These are phyloP conservation scores for Molossus molossus DNA, from an alignment of 2,797 vertebrate species.

Conservation along the genomic window DNA sequence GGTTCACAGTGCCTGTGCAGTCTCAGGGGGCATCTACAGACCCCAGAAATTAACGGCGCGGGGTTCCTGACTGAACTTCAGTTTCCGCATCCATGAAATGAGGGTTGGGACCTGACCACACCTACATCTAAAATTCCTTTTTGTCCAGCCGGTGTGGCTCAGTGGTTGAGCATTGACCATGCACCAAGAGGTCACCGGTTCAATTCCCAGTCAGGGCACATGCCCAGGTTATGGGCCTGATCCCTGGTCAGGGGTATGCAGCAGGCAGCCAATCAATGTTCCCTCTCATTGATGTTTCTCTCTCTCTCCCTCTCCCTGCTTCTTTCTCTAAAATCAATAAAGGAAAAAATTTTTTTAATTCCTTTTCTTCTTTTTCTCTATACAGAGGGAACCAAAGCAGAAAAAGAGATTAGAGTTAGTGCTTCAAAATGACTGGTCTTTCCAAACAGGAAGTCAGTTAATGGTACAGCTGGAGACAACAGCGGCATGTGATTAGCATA, in stretches of 20 bases:
- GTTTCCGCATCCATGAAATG: neutral
- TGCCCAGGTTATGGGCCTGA: too few species aligned
- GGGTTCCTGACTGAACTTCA: neutral
- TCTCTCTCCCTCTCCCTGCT: too few species aligned
- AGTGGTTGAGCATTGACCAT: too few species aligned
- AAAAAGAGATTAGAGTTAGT: neutral
- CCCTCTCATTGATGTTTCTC: too few species aligned
- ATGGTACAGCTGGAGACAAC: neutral
- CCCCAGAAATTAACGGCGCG: neutral
- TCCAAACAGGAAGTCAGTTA: neutral
- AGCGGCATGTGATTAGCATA: neutral
- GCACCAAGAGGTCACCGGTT: too few species aligned
- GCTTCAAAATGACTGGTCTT: neutral
- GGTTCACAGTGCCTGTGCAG: accelerated
- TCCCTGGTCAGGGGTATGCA: too few species aligned
- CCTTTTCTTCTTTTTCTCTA: neutral
- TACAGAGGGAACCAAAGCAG: neutral
- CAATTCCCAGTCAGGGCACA: too few species aligned
- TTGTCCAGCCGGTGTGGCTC: too few species aligned
- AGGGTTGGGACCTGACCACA: neutral
- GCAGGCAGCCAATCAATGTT: too few species aligned
- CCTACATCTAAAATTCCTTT: neutral
- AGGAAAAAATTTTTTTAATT: neutral
- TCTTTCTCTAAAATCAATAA: too few species aligned
- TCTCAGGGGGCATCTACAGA: neutral